Evolutionary conservation across 2,113 vertebrate species (phyloP), one percentile per base, ranked within the genome.

Genomic region (Pygoscelis antarcticus): DNA sequence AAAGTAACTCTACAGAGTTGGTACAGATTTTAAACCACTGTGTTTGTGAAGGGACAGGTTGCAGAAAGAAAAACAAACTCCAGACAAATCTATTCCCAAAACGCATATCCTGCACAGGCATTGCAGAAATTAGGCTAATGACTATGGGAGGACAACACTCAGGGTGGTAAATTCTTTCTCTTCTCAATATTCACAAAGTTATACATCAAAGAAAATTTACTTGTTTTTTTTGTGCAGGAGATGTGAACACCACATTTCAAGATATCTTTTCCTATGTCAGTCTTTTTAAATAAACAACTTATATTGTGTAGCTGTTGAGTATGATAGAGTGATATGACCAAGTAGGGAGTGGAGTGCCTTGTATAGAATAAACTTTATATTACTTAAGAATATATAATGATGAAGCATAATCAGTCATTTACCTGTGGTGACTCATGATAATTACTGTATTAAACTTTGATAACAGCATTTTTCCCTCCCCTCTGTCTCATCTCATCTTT

Each of bases 391-490:
- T 89, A 80, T 68, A 62, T 78, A 79, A 90, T 26, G 51, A 89
- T 88, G 71, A 94, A 83, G 68, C 21, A 81, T 89, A 74, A 91
- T 93, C 83, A 83, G 72, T 90, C 54, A 92, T 94, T 96, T 92
- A 47, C 15, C 57, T 65, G 58, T 54, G 47, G 42, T 96, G 94
- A 90, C 58, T 97, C 91, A 94, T 86, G 49, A 85, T 94, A 96
- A 95, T 96, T 96, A 89, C 42, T 77, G 42, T 69, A 97, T 96
- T 96, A 95, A 96, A 96, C 47, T 97, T 96, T 94, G 69, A 97
- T 95, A 97, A 94, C 20, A 92, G 34, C 38, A 57, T 61, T 82
- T 92, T 92, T 83, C 52, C n/a, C 26, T 91, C 61, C 26, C 13
- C 22, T 82, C 42, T 93, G 89, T 87, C 66, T 90, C 84, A 79